Evolutionary conservation across 1,140 invertebrate species (phyloP), one percentile per base, ranked within the genome.

Genomic region (Hypothenemus hampei): DNA sequence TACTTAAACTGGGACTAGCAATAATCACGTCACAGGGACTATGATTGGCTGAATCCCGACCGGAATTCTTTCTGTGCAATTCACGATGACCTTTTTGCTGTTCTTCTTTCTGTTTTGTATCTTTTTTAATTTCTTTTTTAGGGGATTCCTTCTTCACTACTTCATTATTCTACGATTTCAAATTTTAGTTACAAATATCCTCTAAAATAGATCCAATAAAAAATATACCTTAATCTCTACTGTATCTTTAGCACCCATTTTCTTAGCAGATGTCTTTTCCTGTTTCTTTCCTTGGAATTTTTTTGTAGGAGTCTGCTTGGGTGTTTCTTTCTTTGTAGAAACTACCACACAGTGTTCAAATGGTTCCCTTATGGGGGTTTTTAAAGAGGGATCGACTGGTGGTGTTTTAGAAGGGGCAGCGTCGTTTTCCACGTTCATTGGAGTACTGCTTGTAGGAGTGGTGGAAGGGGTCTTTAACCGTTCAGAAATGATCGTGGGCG

Each of bases 11-110:
- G 22, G 79, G 78, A 72, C 79, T 81, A 54, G 77, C 78, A 57
- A 81, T 61, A 74, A 81, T 78, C 40, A 77, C 76, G 65, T 83
- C 81, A 19, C 78, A 78, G 11, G 82, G 82, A 71, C 82, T 84
- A 58, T 83, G 81, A 67, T 83, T 84, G 18, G 81, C 81, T 20
- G 81, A 83, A 69, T 84, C 81, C 53, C 82, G 73, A 58, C 80
- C 79, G 43, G 73, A 75, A 62, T 72, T 74, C 52, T 69, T 71
- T 66, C 74, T 74, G 40, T 73, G 68, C 59, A 74, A 69, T 53
- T 75, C 63, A 50, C 69, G 64, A 53, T 74, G 70, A 33, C n/a
- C 7, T 23, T 31, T 23, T 44, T 54, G 29, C 69, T 59, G 66
- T 74, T 45, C 68, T 21, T 16, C 21, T 15, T 13, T 35, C n/a